Base-by-base conservation (phyloP, 2,113 vertebrate genomes). In the Tautogolabrus adspersus region DNA sequence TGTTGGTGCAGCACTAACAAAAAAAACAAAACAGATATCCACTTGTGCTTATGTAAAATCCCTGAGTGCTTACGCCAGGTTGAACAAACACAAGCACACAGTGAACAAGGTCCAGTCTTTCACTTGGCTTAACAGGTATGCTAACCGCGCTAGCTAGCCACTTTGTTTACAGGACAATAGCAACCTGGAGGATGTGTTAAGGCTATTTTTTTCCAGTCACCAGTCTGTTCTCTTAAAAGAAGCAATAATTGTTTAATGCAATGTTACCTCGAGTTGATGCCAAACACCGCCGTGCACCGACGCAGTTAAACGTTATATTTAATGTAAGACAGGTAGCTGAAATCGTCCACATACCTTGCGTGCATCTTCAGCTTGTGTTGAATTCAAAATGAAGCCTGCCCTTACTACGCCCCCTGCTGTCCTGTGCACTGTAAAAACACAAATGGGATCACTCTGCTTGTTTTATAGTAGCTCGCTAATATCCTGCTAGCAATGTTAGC, bases 131-230 rank as follows among this genome's bases (percentile, higher is more conserved):
- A 10, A 67, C 84, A 85, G 77, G 77, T 82, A 65, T 57, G 89
- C 89, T 90, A 91, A 76, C 54, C 6, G 18, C 2, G 83, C 83
- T 85, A 84, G 81, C 86, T 86, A 88, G 84, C 88, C 54, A 87
- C 88, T 72, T 85, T 90, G 92, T 90, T 88, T 88, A 90, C 88
- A 85, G 65, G 89, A 93, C 85, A 88, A 89, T 87, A 61, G 86
- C 78, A 78, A 87, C 89, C 89, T 79, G 85, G 81, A 7, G 73
- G 26, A 49, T 63, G 59, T 47, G 42, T 2, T 30, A 10, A 34
- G 56, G 16, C 6, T 38, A 58, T 61, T 37, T 22, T 15, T 1
- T 26, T 34, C 18, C 5, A 11, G 21, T 6, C 30, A 19, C 37
- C 26, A 56, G 6, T 8, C 3, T 1, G 0, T 18, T 12, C 2